Evolutionary conservation across 2,888 invertebrate species (phyloP), one percentile per base, ranked within the genome.

Genomic region (Xylota segnis): DNA sequence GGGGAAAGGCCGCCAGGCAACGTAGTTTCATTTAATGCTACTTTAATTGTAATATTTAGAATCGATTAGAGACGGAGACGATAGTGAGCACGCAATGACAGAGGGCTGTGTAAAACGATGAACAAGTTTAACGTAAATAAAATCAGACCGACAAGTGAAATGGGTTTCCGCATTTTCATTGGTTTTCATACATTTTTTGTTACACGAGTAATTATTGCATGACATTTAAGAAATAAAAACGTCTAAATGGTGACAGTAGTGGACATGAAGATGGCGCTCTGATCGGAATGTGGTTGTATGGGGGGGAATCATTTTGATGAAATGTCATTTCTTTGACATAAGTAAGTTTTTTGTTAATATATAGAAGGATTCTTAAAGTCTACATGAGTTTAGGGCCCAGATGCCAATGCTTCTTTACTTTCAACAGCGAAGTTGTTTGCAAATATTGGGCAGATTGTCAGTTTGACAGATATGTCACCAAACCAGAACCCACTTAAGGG

Each of bases 21-120:
- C 12, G 1, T 68, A 58, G 40, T 29, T 83, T 50, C 70, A 58
- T 83, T 78, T 56, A 70, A 70, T 79, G 63, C 52, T 70, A 56
- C 56, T 70, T 75, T 65, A 79, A 84, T 79, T 84, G 65, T 58
- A 65, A 84, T 75, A 77, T 84, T 84, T 75, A 79, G 74, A 75
- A 75, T 61, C 79, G 70, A 75, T 84, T 79, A 75, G 61, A 78
- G 68, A 47, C 74, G 54, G 61, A 78, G 68, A 47, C 74, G 54
- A 68, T 68, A 47, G 34, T 16, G 43, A 65, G 59, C 83, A 78
- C 56, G 83, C 78, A 70, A 78, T 56, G 74, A 78, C 61, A 52
- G 74, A 2, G 2, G 1, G 18, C 5, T 40, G 16, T 56, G 18
- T 5, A 9, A 37, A 29, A 52, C 52, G 65, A 32, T 40, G n/a